Conservation (phyloP, 2,113 vertebrate genomes). For the Oncorhynchus nerka region DNA sequence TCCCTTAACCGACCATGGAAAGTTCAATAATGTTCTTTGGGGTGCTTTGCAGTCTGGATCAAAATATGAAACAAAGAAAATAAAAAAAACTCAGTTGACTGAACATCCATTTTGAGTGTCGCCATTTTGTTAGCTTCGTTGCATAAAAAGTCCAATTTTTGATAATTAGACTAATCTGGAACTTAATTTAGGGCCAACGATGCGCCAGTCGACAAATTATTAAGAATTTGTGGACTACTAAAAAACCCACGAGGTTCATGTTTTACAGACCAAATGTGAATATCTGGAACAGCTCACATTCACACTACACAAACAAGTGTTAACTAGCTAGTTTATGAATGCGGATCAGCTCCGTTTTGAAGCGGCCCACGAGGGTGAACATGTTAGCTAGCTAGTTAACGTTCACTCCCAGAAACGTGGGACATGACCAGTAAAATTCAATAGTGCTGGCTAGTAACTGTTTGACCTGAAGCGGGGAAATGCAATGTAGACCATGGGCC, state of each 20-base stretch:
- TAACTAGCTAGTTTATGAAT: not conserved
- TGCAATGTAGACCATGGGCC: not conserved
- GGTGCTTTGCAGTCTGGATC: slow-evolving; percentile 17
- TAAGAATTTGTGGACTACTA: not conserved
- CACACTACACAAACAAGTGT: not conserved
- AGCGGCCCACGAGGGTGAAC: not conserved
- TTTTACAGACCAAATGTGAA: not conserved
- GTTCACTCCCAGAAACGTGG: not conserved
- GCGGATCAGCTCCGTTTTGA: not conserved
- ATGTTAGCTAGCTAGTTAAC: not conserved
- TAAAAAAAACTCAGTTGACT: not conserved
- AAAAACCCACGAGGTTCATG: not conserved
- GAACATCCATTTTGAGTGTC: slow-evolving; percentile 57
- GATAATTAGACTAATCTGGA: not conserved
- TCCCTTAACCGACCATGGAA: not conserved
- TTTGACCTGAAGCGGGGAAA: not conserved
- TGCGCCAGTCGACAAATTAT: not conserved
- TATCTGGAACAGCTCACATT: not conserved
- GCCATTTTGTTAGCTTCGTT: slow-evolving; percentile 41
- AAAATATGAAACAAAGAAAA: not conserved
- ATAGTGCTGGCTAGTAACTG: not conserved
- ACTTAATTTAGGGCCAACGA: not conserved
- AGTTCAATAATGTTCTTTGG: slow-evolving; percentile 1
- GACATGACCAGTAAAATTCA: too few species aligned
- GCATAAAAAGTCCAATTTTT: not conserved